Evolutionary conservation across 2,888 invertebrate genomes (phyloP), one percentile per base, ranked within the genome.

Genomic region (Xestia ashworthii): DNA sequence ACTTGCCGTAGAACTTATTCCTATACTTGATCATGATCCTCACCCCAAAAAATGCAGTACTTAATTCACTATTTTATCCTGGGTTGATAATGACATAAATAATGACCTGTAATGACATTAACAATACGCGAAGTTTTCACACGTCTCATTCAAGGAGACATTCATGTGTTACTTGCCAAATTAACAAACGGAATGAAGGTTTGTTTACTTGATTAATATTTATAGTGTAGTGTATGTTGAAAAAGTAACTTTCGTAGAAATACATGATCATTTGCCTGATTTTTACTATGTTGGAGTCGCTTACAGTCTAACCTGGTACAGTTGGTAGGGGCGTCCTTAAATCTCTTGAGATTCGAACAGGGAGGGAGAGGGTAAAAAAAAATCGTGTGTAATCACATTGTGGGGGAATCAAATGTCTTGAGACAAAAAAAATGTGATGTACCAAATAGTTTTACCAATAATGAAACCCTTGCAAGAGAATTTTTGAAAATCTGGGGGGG

Each of bases 151-250:
- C 71, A 74, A 82, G 74, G 72, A 48, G 48, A 68, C 19, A 38
- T 38, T 50, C 9, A 66, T 44, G 38, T 60, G 66, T 67, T 76
- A 67, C 66, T 82, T 85, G 83, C 69, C 83, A 85, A 85, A 83
- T 62, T 64, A 73, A 74, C 60, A 53, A 76, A 70, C 72, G 67
- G 44, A 65, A 22, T 14, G 78, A 85, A 83, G 83, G 83, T 71
- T 82, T 68, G 25, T 85, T 81, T 71, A 53, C 65, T 66, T 60
- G 3, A 5, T 71, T 69, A 74, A 71, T 70, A 72, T 69, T 70
- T 44, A 25, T 38, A 16, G n/a, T 53, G 14, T 32, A 32, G 16
- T 53, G 25, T 72, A 53, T 71, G 44, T 2, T 22, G 48, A 1
- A 55, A 48, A 44, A 32, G 19, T 50, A 66, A 48, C 19, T 62